Evolutionary conservation across 2,797 vertebrate genomes (phyloP), one percentile per base, ranked within the genome.

Genomic region (Sciurus vulgaris): DNA sequence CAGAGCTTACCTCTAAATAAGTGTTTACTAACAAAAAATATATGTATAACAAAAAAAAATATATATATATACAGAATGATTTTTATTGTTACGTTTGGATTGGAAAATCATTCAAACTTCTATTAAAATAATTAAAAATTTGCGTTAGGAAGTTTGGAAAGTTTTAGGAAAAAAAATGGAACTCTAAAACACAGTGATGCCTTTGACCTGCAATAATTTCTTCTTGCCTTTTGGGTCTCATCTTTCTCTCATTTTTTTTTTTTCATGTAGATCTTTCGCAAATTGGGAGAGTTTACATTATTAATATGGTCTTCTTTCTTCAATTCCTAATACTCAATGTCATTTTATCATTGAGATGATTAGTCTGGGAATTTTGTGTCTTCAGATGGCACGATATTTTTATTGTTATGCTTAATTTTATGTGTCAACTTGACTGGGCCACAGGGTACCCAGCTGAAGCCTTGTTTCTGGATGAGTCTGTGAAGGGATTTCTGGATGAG

Each of bases 301-400:
- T 70, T 96, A 78, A 47, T 54, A 41, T 77, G 91, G 0, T 63
- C 51, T 87, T 74, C 49, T 84, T 54, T 93, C 24, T 91, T 93
- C 35, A 89, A 72, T 56, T 93, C 79, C 22, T 24, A 89, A 49
- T 77, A 92, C 12, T 72, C 35, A 20, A 38, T 44, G 10, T 10
- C 14, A 24, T 61, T 67, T 49, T 20, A 79, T 44, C 33, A 44
- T 56, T 69, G 94, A 35, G 9, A 30, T 67, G 38, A 35, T 4
- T 20, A 44, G 12, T 44, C 30, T 56, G 38, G n/a, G 20, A 76
- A 47, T 67, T 93, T 85, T 76, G 11, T 73, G 47, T 67, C n/a
- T 88, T 96, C 28, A 28, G 9, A 17, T 90, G 51, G 20, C 6
- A 83, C 59, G 41, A 11, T 7, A 35, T 35, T 67, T 69, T 22